Base-by-base conservation (phyloP, 2,888 invertebrate genomes). In the Bedellia somnulentella region DNA sequence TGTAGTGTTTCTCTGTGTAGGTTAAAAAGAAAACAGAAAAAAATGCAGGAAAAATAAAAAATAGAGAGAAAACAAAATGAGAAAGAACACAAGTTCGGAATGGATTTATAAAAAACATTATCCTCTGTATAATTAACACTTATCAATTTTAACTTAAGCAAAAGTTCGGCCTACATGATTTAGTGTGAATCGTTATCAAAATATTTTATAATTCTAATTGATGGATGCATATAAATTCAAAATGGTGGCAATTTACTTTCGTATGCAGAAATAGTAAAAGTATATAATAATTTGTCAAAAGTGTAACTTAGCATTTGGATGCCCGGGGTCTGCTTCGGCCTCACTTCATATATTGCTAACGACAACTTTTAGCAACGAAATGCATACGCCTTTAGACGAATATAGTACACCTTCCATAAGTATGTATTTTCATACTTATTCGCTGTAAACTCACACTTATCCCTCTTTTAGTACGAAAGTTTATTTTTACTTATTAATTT, bases 1-100 rank as follows among this genome's bases (percentile, higher is more conserved):
- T 73, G 53, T 63, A 71, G 75, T 75, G 75, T 75, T 75, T 70
- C 75, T 75, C 75, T 76, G 75, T 75, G 68, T 70, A 66, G 66
- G 70, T 68, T 56, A 63, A 52, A 57, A 49, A 57, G 54, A 44
- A 42, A 45, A 36, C 43, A 38, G 43, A 44, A 42, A 44, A 50
- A 43, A 45, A 26, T 56, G 62, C 52, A 57, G 48, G 56, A 55
- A 39, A 38, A 47, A 53, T 41, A 47, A 15, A 46, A 38, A 42
- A 47, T 42, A 46, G 44, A 42, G 44, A 37, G 44, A 16, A 31
- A 31, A 27, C 10, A 25, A 50, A 49, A 44, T 47, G 49, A 49
- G 48, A 42, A 37, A 33, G 40, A 45, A 45, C 9, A 18, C 18
- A 18, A n/a, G n/a, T n/a, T n/a, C n/a, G n/a, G n/a, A n/a, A n/a